Conservation (phyloP, 2,888 invertebrate species). For the Leptinotarsa juncta region DNA sequence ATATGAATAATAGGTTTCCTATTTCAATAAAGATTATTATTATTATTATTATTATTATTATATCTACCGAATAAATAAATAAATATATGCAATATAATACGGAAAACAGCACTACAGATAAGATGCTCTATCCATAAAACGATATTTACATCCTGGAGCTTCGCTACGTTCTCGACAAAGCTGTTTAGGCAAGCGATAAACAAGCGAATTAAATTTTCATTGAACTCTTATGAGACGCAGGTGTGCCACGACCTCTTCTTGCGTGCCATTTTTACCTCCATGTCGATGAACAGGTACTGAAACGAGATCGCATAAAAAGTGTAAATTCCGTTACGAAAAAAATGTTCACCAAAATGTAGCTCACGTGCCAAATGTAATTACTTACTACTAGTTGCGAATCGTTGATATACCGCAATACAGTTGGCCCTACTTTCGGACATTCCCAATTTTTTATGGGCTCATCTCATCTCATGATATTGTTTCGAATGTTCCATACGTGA, state of each 20-base stretch:
- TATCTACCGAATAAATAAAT: no score
- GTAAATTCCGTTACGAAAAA: constrained; percentile 35
- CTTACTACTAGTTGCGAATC: constrained; percentile 16
- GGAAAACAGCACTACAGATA: no score
- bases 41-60: no score
- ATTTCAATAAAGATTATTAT: no score
- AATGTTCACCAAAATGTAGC: constrained; percentile 33
- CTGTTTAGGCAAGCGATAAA: not conserved
- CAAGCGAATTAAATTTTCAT: not conserved
- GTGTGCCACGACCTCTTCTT: constrained; percentile 22
- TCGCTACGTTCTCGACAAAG: not conserved
- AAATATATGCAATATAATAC: no score
- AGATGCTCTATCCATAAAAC: no score
- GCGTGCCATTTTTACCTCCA: constrained; percentile 28
- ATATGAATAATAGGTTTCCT: no score
- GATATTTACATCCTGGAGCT: not conserved
- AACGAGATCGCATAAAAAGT: constrained; percentile 36
- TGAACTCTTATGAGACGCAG: constrained; percentile 14
- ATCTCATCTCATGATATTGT: not conserved
- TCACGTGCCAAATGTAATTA: constrained; percentile 30
- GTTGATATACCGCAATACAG: not conserved
- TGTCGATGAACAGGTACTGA: constrained; percentile 32
- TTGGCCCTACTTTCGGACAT: constrained; percentile 8
- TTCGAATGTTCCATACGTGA: not conserved
- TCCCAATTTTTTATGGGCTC: constrained; percentile 4